A percentile compares a stretch with the other conserved stretches of the same genome.
Conservation (phyloP, 2,797 vertebrate species). For the Mormyrops boulengeri region DNA sequence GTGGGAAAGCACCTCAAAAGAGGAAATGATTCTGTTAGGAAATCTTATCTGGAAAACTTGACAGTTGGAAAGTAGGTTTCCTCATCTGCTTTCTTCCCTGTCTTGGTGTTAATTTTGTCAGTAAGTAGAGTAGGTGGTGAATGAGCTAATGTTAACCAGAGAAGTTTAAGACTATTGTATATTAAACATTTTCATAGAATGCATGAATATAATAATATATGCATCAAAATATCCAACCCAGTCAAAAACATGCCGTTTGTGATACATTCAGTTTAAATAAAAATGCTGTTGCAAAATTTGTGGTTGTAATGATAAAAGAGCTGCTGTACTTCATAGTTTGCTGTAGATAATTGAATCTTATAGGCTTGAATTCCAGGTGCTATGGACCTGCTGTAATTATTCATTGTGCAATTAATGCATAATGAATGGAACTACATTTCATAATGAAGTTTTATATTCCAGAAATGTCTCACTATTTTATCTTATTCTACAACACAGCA, state of each 20-base stretch:
- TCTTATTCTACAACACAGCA: not conserved
- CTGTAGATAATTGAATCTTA: not conserved
- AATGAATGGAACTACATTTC: not conserved
- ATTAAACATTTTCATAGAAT: not conserved
- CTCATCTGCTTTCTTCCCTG: not conserved
- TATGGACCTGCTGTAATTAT: not conserved
- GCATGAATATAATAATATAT: not conserved
- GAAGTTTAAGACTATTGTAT: not conserved
- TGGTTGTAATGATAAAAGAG: not conserved
- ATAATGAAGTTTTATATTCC: not conserved
- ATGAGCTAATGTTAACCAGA: not conserved
- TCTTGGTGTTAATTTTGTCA: not conserved
- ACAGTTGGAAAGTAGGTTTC: not conserved
- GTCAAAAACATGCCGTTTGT: not conserved
- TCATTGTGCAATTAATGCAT: not conserved
- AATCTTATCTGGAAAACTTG: not conserved
- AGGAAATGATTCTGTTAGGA: not conserved
- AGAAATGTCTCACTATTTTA: not conserved
- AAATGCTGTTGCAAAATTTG: not conserved
- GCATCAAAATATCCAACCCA: not conserved
- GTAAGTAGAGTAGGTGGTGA: not conserved
- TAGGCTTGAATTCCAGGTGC: not conserved
- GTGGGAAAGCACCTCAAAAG: not conserved
- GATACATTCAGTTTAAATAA: not conserved
- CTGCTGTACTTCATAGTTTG: not conserved